Evolutionary conservation across 2,888 invertebrate genomes (phyloP).

Genomic region (Flabesymbios commensalis): DNA sequence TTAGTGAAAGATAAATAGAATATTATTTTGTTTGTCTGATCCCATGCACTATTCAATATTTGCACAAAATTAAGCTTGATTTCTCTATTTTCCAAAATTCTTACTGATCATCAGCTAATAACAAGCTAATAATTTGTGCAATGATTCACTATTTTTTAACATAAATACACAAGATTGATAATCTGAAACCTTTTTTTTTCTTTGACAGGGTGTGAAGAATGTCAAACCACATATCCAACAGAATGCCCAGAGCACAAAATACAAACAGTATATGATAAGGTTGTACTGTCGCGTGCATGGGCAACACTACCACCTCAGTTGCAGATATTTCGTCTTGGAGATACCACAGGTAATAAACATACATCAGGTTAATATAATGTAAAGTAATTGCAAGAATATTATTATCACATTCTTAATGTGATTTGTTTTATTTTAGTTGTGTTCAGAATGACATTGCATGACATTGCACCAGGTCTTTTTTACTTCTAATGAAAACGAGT

Average conservation of each 20-base stretch:
- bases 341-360: conserved; percentile 26
- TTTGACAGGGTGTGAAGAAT: conserved; percentile 58
- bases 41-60: no score
- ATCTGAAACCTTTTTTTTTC: not conserved
- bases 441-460: no score
- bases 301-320: conserved; percentile 72
- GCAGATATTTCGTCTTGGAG: conserved; percentile 51
- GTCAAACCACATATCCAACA: conserved; percentile 43
- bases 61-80: no score
- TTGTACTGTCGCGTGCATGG: conserved; percentile 75
- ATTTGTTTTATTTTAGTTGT: conserved; percentile 1
- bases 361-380: not conserved
- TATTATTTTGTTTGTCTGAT: no score
- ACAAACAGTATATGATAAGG: conserved; percentile 62
- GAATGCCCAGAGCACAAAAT: conserved; percentile 49
- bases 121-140: no score
- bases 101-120: no score
- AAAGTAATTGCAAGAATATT: not conserved
- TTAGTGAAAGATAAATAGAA: no score
- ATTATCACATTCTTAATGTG: not conserved
- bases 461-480: no score
- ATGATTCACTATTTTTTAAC: no score
- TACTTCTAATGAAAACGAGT: no score
- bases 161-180: no score
- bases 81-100: no score